Evolutionary conservation across 2,797 vertebrate species (phyloP).

Genomic region (Oreonectes daqikongensis): DNA sequence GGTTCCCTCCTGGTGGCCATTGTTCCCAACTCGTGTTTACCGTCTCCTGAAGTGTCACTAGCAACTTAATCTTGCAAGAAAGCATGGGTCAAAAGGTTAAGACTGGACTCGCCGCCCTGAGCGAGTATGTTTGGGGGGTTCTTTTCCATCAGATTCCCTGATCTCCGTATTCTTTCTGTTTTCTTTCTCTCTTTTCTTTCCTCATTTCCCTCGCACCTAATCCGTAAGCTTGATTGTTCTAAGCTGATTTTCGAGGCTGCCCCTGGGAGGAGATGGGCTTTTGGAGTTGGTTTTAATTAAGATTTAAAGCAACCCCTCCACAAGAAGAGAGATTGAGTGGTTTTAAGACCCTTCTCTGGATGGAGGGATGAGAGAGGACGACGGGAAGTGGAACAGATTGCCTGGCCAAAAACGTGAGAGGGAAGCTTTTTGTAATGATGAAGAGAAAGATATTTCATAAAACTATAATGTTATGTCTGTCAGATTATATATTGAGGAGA

Average conservation of each 20-base stretch:
- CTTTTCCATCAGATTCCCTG: slow-evolving; percentile 64
- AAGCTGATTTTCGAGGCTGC: slow-evolving; percentile 78
- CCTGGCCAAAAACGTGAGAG: slow-evolving; percentile 34
- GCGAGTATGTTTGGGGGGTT: slow-evolving; percentile 49
- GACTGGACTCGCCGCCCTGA: slow-evolving; percentile 65
- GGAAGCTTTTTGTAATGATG: slow-evolving; percentile 35
- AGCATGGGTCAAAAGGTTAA: slow-evolving; percentile 78
- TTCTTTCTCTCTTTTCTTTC: slow-evolving; percentile 23
- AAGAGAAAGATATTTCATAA: slow-evolving; percentile 57
- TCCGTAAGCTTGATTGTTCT: slow-evolving; percentile 82
- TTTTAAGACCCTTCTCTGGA: slow-evolving; percentile 56
- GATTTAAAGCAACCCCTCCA: slow-evolving; percentile 79
- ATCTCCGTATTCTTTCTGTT: slow-evolving; percentile 55
- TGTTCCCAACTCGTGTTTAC: slow-evolving; percentile 80
- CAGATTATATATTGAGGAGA: slow-evolving; percentile 24
- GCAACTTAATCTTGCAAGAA: slow-evolving; percentile 80
- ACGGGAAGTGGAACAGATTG: slow-evolving; percentile 70
- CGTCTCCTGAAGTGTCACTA: slow-evolving; percentile 76
- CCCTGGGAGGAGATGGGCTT: slow-evolving; percentile 68
- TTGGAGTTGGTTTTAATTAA: slow-evolving; percentile 81
- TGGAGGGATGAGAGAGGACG: slow-evolving; percentile 67
- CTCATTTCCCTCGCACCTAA: slow-evolving; percentile 70
- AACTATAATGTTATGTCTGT: slow-evolving; percentile 47
- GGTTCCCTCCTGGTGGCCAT: slow-evolving; percentile 77
- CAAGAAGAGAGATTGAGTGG: slow-evolving; percentile 75